Base-by-base conservation (phyloP, 2,113 vertebrate genomes). In the Takifugu flavidus region DNA sequence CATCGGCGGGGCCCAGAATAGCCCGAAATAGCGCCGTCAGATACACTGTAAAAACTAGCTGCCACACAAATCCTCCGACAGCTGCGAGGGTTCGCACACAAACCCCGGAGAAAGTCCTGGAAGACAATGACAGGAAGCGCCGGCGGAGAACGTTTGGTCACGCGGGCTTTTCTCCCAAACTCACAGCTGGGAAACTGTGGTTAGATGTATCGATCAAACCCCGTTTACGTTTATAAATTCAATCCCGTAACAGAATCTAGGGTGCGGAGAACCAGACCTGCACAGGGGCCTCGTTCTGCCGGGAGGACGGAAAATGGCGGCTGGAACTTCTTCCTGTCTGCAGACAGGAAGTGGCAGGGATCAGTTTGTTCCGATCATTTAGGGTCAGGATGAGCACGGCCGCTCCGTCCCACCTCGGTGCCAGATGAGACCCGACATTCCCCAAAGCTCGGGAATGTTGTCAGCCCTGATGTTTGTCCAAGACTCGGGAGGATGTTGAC, bases 401-500 rank as follows among this genome's bases (percentile, higher is more conserved):
- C 29, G 66, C 53, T 64, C 68, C 20, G 53, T 80, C 43, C 61
- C 46, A 53, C 14, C 47, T 53, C 50, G 13, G 62, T 54, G 50
- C 54, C 6, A 61, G 55, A 71, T 70, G 25, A 66, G 72, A 68
- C 5, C 53, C 0, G 54, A 53, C 67, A 12, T 26, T 49, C 61
- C 55, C 44, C 6, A 25, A 28, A 54, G 29, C 66, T 20, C 52
- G 79, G 74, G 70, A 81, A 78, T 50, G 49, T 63, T 85, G 65
- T 53, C 42, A 66, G 68, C 59, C 56, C 25, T 6, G 42, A 29
- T 69, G 74, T 83, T 78, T 82, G 62, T 69, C 53, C 56, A 56
- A 54, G 42, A 62, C 56, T 59, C 70, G 60, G 81, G 62, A 82
- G 89, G 88, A 90, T 78, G 86, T 89, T 87, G 86, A 90, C 82